Conservation (phyloP, 2,113 vertebrate genomes). For the Salvelinus sp. region DNA sequence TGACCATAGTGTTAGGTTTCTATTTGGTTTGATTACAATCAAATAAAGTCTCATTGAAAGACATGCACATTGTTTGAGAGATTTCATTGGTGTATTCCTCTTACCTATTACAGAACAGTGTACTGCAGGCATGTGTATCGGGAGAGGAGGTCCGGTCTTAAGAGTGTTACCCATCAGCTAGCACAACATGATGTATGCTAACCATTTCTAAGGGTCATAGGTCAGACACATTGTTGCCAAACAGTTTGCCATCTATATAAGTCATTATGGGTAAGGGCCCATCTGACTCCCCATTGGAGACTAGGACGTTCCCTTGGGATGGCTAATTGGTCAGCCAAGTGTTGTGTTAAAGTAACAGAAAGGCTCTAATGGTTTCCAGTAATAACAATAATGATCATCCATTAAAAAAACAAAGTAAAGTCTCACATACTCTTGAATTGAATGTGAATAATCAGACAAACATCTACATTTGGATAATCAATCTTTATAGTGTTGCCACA, state of each 20-base stretch:
- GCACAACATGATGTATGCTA: constrained; percentile 62
- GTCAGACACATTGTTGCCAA: constrained; percentile 66
- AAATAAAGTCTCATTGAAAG: background rate
- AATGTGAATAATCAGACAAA: constrained; percentile 12
- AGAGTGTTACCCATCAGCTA: constrained; percentile 44
- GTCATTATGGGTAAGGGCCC: constrained; percentile 65
- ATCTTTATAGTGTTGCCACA: background rate
- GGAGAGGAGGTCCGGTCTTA: constrained; percentile 42
- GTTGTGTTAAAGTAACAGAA: constrained; percentile 50
- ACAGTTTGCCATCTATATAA: constrained; percentile 65
- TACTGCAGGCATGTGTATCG: background rate
- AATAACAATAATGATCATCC: constrained; percentile 23
- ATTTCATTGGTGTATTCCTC: background rate
- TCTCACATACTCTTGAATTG: constrained; percentile 18
- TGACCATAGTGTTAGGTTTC: constrained; percentile 17
- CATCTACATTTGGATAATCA: background rate
- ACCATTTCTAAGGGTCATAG: constrained; percentile 56
- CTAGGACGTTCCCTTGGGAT: background rate
- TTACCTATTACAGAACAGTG: background rate
- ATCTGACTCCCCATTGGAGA: constrained; percentile 64
- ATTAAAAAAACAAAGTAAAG: constrained; percentile 29
- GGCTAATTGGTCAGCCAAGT: constrained; percentile 37
- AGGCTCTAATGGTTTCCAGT: constrained; percentile 43
- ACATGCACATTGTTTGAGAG: background rate
- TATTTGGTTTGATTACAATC: constrained; percentile 3